Conservation (phyloP, 2,888 invertebrate species). For the Sepiola atlantica region DNA sequence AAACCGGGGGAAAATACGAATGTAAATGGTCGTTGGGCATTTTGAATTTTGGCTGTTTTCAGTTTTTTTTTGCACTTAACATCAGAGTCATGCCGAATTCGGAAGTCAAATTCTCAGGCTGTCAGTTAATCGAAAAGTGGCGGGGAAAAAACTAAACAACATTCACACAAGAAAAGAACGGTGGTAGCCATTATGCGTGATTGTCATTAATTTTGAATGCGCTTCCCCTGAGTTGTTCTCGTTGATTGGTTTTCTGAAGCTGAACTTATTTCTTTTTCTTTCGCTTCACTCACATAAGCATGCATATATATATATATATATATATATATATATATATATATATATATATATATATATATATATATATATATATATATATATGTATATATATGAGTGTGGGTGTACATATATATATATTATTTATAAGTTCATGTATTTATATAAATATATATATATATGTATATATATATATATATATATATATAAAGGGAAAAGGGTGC, state of each 20-base stretch:
- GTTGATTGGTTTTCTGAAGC: neutral
- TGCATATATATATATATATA: neutral
- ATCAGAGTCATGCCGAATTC: neutral
- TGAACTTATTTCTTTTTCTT: neutral
- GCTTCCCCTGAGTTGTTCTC: neutral
- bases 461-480: neutral
- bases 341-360: neutral
- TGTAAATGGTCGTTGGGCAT: neutral
- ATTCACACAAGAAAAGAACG: neutral
- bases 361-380: neutral
- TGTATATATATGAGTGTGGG: neutral
- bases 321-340: conserved; percentile 22
- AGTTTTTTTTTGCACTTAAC: conserved; percentile 7
- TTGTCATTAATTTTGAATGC: conserved; percentile 32
- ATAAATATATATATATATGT: neutral
- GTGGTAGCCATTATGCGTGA: neutral
- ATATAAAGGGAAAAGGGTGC: neutral
- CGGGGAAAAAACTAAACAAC: neutral
- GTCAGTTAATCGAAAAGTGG: neutral
- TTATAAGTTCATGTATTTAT: neutral
- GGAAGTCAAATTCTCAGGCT: neutral
- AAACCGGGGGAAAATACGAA: neutral
- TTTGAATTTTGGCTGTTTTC: neutral
- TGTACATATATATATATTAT: neutral
- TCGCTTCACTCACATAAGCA: neutral